These are phyloP conservation scores for Protaetia brevitarsis DNA, from an alignment of 1,140 invertebrate genomes.

Conservation along the genomic window DNA sequence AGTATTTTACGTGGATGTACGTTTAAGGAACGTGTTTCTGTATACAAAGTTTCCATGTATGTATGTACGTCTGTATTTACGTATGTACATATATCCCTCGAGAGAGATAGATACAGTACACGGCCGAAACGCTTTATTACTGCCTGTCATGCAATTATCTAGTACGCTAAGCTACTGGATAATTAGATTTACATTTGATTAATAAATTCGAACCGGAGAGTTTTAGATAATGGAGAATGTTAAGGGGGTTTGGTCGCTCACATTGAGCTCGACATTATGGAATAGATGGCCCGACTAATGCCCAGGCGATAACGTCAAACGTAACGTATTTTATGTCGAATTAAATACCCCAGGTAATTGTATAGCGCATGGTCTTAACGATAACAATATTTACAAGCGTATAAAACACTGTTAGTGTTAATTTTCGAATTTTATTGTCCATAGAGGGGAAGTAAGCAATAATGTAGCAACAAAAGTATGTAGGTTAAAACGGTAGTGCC, in stretches of 20 bases:
- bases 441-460: background rate
- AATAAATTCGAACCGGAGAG: constrained; percentile 17
- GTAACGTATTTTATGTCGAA: constrained; percentile 13
- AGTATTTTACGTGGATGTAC: background rate
- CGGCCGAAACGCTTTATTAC: constrained; percentile 14
- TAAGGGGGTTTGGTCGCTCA: background rate
- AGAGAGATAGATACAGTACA: constrained; percentile 26
- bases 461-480: background rate
- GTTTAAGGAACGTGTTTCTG: background rate
- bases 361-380: background rate
- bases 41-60: constrained; percentile 2
- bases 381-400: background rate
- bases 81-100: constrained; percentile 21
- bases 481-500: too few species aligned
- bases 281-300: constrained; percentile 12
- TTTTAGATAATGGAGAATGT: constrained; percentile 7
- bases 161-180: constrained; percentile 29
- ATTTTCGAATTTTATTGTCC: background rate
- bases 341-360: constrained; percentile 3
- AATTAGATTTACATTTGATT: constrained; percentile 30
- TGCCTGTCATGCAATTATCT: constrained; percentile 31
- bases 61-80: constrained; percentile 22
- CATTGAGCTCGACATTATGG: background rate
- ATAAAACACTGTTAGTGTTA: background rate
- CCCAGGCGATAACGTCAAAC: constrained; percentile 7